Evolutionary conservation across 2,797 vertebrate species (phyloP), one percentile per base, ranked within the genome.

Genomic region (Parambassis ranga): DNA sequence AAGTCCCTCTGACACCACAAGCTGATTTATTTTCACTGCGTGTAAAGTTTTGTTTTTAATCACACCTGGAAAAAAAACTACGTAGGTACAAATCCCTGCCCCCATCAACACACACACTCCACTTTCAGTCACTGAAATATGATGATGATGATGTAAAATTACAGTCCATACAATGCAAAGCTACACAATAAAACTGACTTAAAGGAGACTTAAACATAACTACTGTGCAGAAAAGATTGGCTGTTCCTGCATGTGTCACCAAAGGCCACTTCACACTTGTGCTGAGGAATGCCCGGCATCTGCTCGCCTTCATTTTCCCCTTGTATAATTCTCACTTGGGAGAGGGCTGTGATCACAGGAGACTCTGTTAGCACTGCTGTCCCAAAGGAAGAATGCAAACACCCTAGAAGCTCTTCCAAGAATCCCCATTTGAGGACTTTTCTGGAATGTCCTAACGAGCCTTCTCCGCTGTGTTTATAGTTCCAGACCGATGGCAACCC

Each of bases 371-470:
- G 65, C 60, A 7, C 78, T 51, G 71, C 65, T 46, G 66, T 81
- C 65, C 84, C 71, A 79, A 61, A 85, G 71, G 59, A 90, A 69
- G 84, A 90, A 90, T 90, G 84, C 86, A 90, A 90, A 89, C 84
- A 87, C 48, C 62, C 52, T 9, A 75, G 58, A 27, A 31, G 53
- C 81, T 67, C 83, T 89, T 88, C 89, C 87, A 89, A 90, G 87
- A 89, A 90, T 89, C 75, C 79, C 75, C 67, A 82, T 77, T 87
- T 81, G 80, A 90, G 84, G 87, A 90, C 81, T 74, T 88, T 89
- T 89, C 86, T 85, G 89, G 90, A 91, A 91, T 90, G 88, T 87
- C 81, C 84, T 85, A 87, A 90, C 81, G 56, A 89, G 87, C 77
- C 68, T 79, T 63, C 79, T 67, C 77, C 19, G 49, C 72, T 61